These are phyloP conservation scores for Furcula furcula DNA, from an alignment of 2,888 invertebrate species.

Conservation along the genomic window DNA sequence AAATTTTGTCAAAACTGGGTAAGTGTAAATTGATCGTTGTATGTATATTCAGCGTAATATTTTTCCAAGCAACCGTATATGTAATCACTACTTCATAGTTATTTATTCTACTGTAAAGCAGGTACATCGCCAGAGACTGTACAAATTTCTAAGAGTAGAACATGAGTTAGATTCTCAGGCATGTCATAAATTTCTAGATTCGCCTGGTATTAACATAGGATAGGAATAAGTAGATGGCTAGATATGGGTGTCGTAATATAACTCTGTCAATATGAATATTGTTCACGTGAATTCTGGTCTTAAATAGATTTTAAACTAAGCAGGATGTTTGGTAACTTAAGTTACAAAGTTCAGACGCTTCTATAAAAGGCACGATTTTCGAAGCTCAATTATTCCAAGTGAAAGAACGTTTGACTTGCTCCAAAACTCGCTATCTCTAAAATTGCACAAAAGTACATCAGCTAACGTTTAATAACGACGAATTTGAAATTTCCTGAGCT, in stretches of 20 bases:
- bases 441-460: slow-evolving; percentile 22
- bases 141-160: no score
- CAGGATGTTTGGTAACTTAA: background rate
- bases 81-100: no score
- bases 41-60: no score
- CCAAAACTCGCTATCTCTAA: slow-evolving; percentile 3
- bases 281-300: background rate
- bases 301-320: background rate
- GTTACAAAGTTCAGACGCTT: background rate
- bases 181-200: no score
- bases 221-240: no score
- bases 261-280: no score
- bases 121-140: no score
- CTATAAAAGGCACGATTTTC: background rate
- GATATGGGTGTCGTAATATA: no score
- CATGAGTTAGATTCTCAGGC: no score
- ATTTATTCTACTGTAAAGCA: no score
- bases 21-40: slow-evolving; percentile 58
- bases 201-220: no score
- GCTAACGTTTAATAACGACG: slow-evolving; percentile 21
- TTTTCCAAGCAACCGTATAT: no score
- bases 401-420: background rate
- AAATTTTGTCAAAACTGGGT: slow-evolving; percentile 95
- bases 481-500: slow-evolving; percentile 27
- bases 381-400: background rate